These are phyloP conservation scores for Otus sunia DNA, from an alignment of 2,113 vertebrate genomes.

Conservation along the genomic window DNA sequence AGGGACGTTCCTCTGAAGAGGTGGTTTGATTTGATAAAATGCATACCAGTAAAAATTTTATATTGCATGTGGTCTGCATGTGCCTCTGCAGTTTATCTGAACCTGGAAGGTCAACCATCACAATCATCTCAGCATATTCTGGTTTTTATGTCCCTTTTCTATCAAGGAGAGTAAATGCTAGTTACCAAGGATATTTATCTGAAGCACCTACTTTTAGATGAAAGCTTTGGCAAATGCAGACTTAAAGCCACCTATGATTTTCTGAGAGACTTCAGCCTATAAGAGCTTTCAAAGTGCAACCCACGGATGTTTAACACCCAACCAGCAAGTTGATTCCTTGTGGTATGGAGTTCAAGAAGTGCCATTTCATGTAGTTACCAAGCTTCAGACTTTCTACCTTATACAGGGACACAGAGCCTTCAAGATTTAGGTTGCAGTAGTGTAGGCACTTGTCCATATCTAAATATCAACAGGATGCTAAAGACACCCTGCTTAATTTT, in stretches of 20 bases:
- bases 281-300: not conserved
- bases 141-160: not conserved
- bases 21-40: not conserved
- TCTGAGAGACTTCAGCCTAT: not conserved
- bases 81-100: not conserved
- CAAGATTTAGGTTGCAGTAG: not conserved
- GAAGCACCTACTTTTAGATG: not conserved
- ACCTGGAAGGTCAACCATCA: fast-evolving
- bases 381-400: not conserved
- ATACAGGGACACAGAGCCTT: not conserved
- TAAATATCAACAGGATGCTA: not conserved
- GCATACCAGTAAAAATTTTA: not conserved
- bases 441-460: fast-evolving
- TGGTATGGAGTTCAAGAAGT: not conserved
- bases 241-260: not conserved
- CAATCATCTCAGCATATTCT: not conserved
- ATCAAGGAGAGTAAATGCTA: not conserved
- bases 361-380: not conserved
- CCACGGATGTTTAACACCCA: not conserved
- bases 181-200: not conserved
- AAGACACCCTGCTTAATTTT: fast-evolving
- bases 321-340: not conserved
- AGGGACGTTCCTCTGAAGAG: not conserved
- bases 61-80: fast-evolving
- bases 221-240: not conserved